Evolutionary conservation across 2,797 vertebrate species (phyloP), one percentile per base, ranked within the genome.

Genomic region (Anabas testudineus): DNA sequence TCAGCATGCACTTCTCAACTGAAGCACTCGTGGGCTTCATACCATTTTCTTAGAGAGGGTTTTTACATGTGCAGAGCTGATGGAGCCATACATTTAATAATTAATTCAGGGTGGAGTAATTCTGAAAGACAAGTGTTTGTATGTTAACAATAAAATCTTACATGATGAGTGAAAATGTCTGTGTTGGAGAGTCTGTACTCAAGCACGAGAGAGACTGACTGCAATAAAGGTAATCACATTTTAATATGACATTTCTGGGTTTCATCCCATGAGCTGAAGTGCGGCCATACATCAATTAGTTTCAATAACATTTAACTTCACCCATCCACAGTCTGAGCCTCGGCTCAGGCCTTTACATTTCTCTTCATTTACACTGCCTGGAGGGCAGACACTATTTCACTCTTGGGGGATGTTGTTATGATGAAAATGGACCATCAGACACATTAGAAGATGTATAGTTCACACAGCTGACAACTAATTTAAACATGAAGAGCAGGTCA

Each of bases 391-490:
- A 83, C 87, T 63, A 87, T 85, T 76, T 80, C 69, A 78, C 85
- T 85, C 67, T 74, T 75, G 76, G 80, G 82, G 87, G 73, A 84
- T 81, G 84, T 78, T 76, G 74, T 80, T 86, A 70, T 80, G 86
- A 91, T 86, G 86, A 84, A 85, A 91, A 88, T 82, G 76, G 64
- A 72, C 74, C 83, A 82, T 87, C 64, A 85, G 56, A 71, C 68
- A 76, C 51, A 88, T 87, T 77, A 76, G 53, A 80, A 62, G 61
- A 88, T 78, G 63, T 83, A 80, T 77, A 73, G 71, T 66, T 82
- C 83, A 69, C 41, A 66, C 36, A 59, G 81, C 36, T 39, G 2
- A 62, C 52, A 36, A 70, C 41, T 64, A 57, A 62, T 88, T 87
- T 73, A 70, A 82, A 65, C 54, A 78, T 41, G 68, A 61, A 69